Base-by-base conservation (phyloP, 1,140 invertebrate genomes). In the Mya arenaria region DNA sequence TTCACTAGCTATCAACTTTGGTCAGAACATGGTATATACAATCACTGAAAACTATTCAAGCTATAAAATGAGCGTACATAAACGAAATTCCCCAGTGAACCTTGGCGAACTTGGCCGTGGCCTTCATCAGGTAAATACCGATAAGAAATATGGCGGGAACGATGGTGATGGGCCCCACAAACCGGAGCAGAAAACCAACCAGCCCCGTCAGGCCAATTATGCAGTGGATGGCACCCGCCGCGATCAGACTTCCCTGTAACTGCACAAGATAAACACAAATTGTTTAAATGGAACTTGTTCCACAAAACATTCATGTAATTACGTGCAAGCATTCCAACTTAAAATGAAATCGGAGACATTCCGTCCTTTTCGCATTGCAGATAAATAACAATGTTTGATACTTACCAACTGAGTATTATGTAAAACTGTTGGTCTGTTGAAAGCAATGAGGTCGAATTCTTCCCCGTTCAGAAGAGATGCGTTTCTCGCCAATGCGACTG, bases 131-230 rank as follows among this genome's bases (percentile, higher is more conserved):
- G n/a, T 91, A 91, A 0, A 94, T 83, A 1, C 93, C 94, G 60
- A 94, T 91, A 65, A 94, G 83, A 0, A 90, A 86, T 44, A 94
- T 91, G 2, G 92, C 91, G 0, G 93, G 93, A 5, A 92, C 91
- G 6, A 94, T 92, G 0, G 93, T 93, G 71, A 94, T 82, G 4
- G 94, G 94, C 4, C 93, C 94, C 25, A 94, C 92, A 78, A 89
- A 93, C 44, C 90, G 88, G 4, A 91, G 86, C n/a, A 93, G 48
- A 32, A 90, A 68, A 52, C 92, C 91, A 56, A 93, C 83, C 8
- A 87, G 52, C 4, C 87, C 87, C 0, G 86, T 87, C n/a, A 85
- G 0, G 8, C 86, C 87, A 28, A 89, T 83, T 39, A 88, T 36
- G 36, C 58, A 52, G 55, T 88, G 87, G 10, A 88, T 75, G 15